phyloP scores from a whole-genome alignment of 2,113 vertebrate species.

The Spilogale gracilis region DNA sequence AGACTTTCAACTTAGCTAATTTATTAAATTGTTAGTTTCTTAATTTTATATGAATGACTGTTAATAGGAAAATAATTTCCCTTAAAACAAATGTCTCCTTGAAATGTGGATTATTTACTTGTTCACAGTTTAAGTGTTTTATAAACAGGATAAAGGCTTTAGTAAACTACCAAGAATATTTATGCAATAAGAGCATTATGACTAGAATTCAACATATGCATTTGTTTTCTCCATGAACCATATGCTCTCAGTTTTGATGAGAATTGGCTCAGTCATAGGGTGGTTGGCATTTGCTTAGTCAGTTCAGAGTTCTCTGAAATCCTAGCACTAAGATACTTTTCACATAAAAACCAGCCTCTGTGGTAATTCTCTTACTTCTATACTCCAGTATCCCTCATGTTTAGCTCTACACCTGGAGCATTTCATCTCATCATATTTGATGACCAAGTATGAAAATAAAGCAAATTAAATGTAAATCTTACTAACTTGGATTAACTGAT shows the following conservation, averaged over 20 bases:
- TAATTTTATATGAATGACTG: neutral
- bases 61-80: neutral
- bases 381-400: neutral
- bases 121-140: neutral
- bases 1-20: neutral
- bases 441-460: constrained; percentile 1
- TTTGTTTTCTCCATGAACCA: constrained; percentile 27
- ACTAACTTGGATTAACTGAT: neutral
- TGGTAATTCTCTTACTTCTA: neutral
- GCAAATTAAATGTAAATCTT: constrained; percentile 48
- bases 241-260: constrained; percentile 25
- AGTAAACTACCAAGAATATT: neutral
- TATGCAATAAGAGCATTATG: neutral
- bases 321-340: neutral
- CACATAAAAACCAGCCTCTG: neutral
- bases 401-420: neutral
- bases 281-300: constrained; percentile 33
- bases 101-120: constrained; percentile 24
- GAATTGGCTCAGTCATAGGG: neutral
- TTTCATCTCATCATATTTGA: constrained; percentile 32
- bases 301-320: neutral
- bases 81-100: neutral
- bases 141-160: constrained; percentile 3
- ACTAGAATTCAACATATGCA: neutral
- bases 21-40: constrained; percentile 5